These are phyloP conservation scores for Baryphthengus martii DNA, from an alignment of 2,113 vertebrate species.

Conservation along the genomic window DNA sequence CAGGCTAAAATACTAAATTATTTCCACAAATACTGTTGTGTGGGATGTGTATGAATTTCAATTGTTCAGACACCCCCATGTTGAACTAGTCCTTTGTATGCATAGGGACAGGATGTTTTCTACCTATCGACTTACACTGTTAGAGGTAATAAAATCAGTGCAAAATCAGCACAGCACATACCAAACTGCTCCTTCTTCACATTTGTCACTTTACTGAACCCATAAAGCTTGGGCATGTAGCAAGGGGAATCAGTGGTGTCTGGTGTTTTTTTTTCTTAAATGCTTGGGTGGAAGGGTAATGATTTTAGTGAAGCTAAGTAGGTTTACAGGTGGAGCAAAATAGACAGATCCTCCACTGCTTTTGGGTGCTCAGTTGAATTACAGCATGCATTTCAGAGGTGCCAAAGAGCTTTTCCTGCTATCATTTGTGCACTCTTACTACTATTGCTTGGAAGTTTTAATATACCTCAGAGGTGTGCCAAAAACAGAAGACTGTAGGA, in stretches of 20 bases:
- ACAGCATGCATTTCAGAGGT: background rate
- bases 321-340: background rate
- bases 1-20: background rate
- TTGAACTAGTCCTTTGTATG: background rate
- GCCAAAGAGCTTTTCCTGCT: background rate
- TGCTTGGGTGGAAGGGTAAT: background rate
- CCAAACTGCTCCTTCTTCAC: conserved; percentile 11
- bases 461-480: background rate
- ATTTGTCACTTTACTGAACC: conserved; percentile 38
- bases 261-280: background rate
- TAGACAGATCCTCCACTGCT: background rate
- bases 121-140: conserved; percentile 28
- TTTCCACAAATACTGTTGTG: background rate
- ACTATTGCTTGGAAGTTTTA: background rate
- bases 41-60: background rate
- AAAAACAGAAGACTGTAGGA: background rate
- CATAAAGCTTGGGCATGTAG: conserved; percentile 11
- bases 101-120: background rate
- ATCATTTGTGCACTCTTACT: background rate
- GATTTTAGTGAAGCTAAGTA: background rate
- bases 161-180: conserved; percentile 29
- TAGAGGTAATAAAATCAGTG: conserved; percentile 47
- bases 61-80: background rate
- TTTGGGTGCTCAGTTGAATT: background rate
- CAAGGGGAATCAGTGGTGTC: background rate